Percentiles rank a stretch among this genome's conserved stretches.
Evolutionary conservation across 1,140 invertebrate species (phyloP).

Genomic region (Drosophila ambigua): DNA sequence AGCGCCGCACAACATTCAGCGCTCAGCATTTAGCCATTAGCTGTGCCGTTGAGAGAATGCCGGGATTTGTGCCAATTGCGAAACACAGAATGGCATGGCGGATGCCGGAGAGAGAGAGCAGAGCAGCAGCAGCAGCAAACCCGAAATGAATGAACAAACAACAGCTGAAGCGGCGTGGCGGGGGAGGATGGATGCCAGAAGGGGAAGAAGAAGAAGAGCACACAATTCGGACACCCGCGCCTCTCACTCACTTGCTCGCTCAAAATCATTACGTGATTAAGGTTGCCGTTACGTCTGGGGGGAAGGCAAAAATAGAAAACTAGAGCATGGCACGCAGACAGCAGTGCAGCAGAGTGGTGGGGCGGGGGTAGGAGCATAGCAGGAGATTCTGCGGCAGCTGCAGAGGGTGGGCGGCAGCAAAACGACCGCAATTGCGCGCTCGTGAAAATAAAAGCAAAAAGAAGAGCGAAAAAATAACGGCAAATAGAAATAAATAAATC

Average conservation of each 20-base stretch:
- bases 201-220: conserved; percentile 18
- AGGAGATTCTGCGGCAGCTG: conserved; percentile 5
- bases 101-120: conserved; percentile 29
- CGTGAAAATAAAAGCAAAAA: conserved; percentile 61
- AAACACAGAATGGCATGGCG: conserved; percentile 34
- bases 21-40: conserved; percentile 70
- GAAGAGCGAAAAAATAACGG: conserved; percentile 39
- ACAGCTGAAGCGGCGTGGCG: conserved; percentile 20
- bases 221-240: conserved; percentile 65
- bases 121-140: conserved; percentile 26
- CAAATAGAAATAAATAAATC: conserved; percentile 81
- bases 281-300: conserved; percentile 72
- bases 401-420: conserved; percentile 38
- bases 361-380: background rate
- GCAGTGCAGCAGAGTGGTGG: conserved; percentile 11
- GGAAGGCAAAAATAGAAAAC: conserved; percentile 77
- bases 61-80: conserved; percentile 77
- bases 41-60: conserved; percentile 43
- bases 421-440: conserved; percentile 66
- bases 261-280: conserved; percentile 80
- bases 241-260: conserved; percentile 53
- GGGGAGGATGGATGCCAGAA: conserved; percentile 13
- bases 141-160: conserved; percentile 42
- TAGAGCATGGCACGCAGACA: conserved; percentile 74
- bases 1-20: conserved; percentile 47